These are phyloP conservation scores for Linnaemya vulpina DNA, from an alignment of 2,888 invertebrate species.

Conservation along the genomic window DNA sequence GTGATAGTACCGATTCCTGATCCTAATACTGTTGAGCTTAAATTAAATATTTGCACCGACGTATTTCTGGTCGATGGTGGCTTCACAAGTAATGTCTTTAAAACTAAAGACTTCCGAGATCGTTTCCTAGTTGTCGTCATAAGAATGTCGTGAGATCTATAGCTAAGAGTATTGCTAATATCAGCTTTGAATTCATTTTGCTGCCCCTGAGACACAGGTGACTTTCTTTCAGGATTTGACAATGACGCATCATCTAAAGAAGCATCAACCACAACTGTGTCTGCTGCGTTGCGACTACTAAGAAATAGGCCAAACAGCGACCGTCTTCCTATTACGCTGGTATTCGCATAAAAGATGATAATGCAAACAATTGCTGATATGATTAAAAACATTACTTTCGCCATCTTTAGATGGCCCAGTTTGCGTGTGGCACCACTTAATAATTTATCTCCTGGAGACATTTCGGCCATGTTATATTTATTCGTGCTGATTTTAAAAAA, in stretches of 20 bases:
- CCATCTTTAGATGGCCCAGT: conserved; percentile 68
- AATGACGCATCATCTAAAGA: conserved; percentile 28
- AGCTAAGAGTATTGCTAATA: conserved; percentile 35
- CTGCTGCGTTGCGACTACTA: conserved; percentile 50
- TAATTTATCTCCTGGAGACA: conserved; percentile 70
- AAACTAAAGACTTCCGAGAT: conserved; percentile 59
- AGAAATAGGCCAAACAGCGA: conserved; percentile 66
- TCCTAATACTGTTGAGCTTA: conserved; percentile 52
- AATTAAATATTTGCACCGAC: conserved; percentile 66
- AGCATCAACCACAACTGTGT: conserved; percentile 8
- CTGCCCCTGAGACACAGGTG: conserved; percentile 18
- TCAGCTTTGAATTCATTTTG: conserved; percentile 35
- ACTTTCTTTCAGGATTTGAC: conserved; percentile 11
- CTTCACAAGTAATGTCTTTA: conserved; percentile 63
- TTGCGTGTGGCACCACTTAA: conserved; percentile 65
- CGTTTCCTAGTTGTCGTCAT: conserved; percentile 50
- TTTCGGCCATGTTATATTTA: conserved; percentile 69
- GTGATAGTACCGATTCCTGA: conserved; percentile 22
- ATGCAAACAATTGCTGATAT: conserved; percentile 69
- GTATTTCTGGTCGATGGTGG: conserved; percentile 65
- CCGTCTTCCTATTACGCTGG: conserved; percentile 62
- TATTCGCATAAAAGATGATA: conserved; percentile 69
- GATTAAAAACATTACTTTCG: conserved; percentile 68
- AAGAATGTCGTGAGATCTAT: conserved; percentile 30
- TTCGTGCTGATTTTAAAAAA: conserved; percentile 52